Conservation (phyloP, 2,888 invertebrate species). For the Calameuta filiformis region DNA sequence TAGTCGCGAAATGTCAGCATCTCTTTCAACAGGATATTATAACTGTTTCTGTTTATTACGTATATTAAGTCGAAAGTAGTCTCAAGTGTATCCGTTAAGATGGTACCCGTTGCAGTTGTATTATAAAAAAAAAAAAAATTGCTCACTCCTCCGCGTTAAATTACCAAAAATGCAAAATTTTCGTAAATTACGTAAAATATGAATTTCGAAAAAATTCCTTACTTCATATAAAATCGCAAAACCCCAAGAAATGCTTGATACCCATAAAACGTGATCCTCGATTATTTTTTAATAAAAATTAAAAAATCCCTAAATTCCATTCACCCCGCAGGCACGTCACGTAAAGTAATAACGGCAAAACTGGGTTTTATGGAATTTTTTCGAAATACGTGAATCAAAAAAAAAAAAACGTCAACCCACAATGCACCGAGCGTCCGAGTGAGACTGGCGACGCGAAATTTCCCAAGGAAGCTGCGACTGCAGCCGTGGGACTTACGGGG, state of each 20-base stretch:
- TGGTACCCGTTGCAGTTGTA: neutral
- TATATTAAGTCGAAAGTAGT: neutral
- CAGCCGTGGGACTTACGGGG: neutral
- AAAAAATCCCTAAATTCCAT: neutral
- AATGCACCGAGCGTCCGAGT: neutral
- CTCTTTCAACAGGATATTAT: neutral
- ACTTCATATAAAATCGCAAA: fast-evolving
- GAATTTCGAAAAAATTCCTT: neutral
- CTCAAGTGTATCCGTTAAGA: neutral
- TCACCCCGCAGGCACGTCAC: neutral
- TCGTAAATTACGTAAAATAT: neutral
- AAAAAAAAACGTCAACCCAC: neutral
- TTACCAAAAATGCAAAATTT: neutral
- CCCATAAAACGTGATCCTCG: too few species aligned
- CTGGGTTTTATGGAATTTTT: neutral
- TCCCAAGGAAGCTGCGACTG: neutral
- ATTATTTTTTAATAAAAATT: neutral
- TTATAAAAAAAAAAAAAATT: neutral
- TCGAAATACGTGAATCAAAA: neutral
- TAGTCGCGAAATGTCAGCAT: neutral
- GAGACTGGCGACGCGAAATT: neutral
- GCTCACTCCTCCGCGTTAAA: fast-evolving
- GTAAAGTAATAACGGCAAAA: neutral
- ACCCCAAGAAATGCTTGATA: too few species aligned
- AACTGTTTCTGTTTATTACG: neutral